Evolutionary conservation across 2,113 vertebrate genomes (phyloP), one percentile per base, ranked within the genome.

Genomic region (Trinectes maculatus): DNA sequence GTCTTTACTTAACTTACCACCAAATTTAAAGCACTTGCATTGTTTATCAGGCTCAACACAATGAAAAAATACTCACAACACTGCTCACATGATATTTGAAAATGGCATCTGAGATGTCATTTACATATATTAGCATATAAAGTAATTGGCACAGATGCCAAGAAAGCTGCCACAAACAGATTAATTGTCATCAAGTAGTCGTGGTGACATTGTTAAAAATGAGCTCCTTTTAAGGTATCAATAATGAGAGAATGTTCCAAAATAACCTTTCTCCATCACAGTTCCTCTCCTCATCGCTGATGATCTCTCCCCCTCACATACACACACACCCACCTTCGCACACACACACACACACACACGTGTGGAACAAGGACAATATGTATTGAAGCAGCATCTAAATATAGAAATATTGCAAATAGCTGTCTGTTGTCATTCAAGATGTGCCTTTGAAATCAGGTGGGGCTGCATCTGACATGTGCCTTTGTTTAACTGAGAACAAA

Each of bases 81-180:
- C 71, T 69, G 77, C 82, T 85, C 82, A 67, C 86, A 81, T 84
- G 81, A 84, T 87, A 85, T 89, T 92, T 92, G 89, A 90, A 89
- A 91, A 85, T 85, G 87, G 90, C 90, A 81, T 91, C 87, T 91
- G 89, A 92, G 89, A 89, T 86, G 86, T 89, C 85, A 92, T 93
- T 92, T 93, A 90, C 92, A 93, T 92, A 93, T 85, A 93, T 93
- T 93, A 91, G 91, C 92, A 93, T 93, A 93, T 92, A 92, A 93
- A 93, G 92, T 93, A 93, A 93, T 91, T 92, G 91, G 92, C 91
- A 91, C 92, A 93, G 92, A 93, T 93, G 92, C 92, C 91, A 90
- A 90, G 88, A 87, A 92, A 93, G 89, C 89, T 89, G 83, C 84
- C 86, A 72, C 91, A 93, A 93, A 93, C 92, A 92, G 87, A 93